Conservation (phyloP, 1,140 invertebrate genomes). For the Pseudomyrmex pallidus region DNA sequence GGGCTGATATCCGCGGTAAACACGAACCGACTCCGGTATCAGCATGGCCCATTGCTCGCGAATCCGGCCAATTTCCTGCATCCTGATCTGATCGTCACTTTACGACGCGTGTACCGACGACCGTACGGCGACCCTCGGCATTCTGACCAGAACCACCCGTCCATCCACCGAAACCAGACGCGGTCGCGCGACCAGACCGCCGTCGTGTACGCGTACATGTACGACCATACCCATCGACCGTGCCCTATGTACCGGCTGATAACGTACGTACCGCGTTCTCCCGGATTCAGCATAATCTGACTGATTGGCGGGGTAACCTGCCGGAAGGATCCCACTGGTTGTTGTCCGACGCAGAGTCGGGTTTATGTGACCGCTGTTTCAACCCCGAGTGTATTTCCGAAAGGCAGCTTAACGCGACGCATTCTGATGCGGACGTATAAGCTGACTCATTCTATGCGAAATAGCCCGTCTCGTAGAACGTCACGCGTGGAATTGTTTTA, state of each 20-base stretch:
- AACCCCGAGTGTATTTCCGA: slow-evolving; percentile 13
- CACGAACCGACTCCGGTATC: slow-evolving; percentile 72
- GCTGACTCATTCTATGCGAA: neutral
- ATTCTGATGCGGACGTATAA: neutral
- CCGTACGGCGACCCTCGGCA: slow-evolving; percentile 30
- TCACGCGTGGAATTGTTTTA: neutral
- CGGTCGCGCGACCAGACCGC: slow-evolving; percentile 15
- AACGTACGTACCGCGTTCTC: slow-evolving; percentile 65
- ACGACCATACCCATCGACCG: slow-evolving; percentile 66
- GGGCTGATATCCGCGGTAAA: slow-evolving; percentile 66
- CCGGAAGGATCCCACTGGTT: slow-evolving; percentile 38
- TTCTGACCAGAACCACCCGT: slow-evolving; percentile 33
- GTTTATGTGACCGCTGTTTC: slow-evolving; percentile 24
- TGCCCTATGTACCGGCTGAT: slow-evolving; percentile 63
- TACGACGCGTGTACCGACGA: slow-evolving; percentile 82
- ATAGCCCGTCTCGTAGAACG: neutral
- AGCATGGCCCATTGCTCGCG: slow-evolving; percentile 85
- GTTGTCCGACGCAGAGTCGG: slow-evolving; percentile 4
- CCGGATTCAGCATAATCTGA: slow-evolving; percentile 73
- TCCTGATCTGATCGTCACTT: slow-evolving; percentile 85
- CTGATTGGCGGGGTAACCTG: slow-evolving; percentile 64
- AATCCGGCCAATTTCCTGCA: slow-evolving; percentile 85
- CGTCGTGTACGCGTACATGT: slow-evolving; percentile 16
- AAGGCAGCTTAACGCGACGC: slow-evolving; percentile 13
- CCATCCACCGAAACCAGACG: slow-evolving; percentile 43